Evolutionary conservation across 2,113 vertebrate species (phyloP).

Genomic region (Ctenodactylus gundi): DNA sequence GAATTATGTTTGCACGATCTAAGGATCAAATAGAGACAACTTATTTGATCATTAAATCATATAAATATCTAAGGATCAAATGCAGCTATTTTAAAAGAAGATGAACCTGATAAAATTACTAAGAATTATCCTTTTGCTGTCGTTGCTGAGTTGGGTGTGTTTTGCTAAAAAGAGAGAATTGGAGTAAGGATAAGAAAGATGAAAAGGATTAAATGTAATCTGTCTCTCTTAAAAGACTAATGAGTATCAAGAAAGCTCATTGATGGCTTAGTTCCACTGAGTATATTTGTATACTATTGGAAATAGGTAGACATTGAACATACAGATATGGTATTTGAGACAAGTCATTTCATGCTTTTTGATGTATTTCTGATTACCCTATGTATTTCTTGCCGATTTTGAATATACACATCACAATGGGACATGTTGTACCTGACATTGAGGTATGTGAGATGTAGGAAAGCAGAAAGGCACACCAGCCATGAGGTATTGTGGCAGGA

Average conservation of each 20-base stretch:
- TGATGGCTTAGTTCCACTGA: slow-evolving; percentile 23
- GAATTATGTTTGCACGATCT: not conserved
- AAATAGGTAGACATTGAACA: not conserved
- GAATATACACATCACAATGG: not conserved
- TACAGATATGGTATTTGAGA: not conserved
- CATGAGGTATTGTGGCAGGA: not conserved
- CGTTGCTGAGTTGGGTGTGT: not conserved
- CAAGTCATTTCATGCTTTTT: not conserved
- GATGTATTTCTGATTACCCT: not conserved
- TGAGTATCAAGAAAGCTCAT: slow-evolving; percentile 52
- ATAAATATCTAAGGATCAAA: not conserved
- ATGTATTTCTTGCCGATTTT: not conserved
- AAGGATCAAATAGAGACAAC: not conserved
- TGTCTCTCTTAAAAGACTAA: slow-evolving; percentile 28
- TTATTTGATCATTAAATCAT: too few species aligned
- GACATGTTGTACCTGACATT: not conserved
- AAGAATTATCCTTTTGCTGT: slow-evolving; percentile 30
- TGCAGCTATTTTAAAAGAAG: not conserved
- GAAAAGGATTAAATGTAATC: slow-evolving; percentile 30
- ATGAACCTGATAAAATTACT: not conserved
- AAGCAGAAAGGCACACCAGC: not conserved
- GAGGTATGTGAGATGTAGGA: not conserved
- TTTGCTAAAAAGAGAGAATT: not conserved
- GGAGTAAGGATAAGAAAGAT: not conserved
- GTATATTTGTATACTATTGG: not conserved